A percentile compares a stretch with the other conserved stretches of the same genome.
phyloP scores from a whole-genome alignment of 2,113 vertebrate species.

The Tragulus kanchil region DNA sequence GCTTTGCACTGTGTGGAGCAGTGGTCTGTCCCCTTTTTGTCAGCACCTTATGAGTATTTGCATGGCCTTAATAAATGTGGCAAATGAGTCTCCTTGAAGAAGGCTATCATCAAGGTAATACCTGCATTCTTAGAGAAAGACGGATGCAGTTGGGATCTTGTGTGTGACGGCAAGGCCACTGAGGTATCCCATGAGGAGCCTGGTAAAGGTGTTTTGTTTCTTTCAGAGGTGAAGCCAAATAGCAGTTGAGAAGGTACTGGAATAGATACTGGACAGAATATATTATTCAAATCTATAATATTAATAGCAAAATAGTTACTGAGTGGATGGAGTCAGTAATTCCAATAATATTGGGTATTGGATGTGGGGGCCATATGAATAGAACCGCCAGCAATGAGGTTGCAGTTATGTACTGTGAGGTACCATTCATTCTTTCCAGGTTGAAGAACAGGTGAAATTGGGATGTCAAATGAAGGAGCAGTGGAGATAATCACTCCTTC shows the following conservation, averaged over 20 bases:
- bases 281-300: slow-evolving; percentile 14
- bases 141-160: neutral
- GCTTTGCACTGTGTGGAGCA: neutral
- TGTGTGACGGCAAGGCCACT: neutral
- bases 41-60: slow-evolving; percentile 29
- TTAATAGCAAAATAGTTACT: neutral
- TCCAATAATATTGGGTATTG: neutral
- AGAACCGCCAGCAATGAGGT: neutral
- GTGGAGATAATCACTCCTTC: neutral
- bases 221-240: neutral
- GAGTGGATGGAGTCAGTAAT: slow-evolving; percentile 40
- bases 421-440: slow-evolving; percentile 22
- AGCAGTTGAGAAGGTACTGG: neutral
- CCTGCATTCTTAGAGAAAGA: slow-evolving; percentile 26
- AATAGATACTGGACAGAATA: slow-evolving; percentile 28
- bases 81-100: neutral
- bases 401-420: neutral
- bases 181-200: neutral
- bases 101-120: neutral
- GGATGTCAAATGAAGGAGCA: slow-evolving; percentile 20
- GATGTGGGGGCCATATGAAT: neutral
- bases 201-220: slow-evolving; percentile 3
- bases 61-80: slow-evolving; percentile 11
- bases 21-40: neutral
- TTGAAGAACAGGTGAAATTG: slow-evolving; percentile 45